Conservation (phyloP, 30 jellyfish, hydroid and myxozoan genomes). For the Chrysaora quinquecirrha region DNA sequence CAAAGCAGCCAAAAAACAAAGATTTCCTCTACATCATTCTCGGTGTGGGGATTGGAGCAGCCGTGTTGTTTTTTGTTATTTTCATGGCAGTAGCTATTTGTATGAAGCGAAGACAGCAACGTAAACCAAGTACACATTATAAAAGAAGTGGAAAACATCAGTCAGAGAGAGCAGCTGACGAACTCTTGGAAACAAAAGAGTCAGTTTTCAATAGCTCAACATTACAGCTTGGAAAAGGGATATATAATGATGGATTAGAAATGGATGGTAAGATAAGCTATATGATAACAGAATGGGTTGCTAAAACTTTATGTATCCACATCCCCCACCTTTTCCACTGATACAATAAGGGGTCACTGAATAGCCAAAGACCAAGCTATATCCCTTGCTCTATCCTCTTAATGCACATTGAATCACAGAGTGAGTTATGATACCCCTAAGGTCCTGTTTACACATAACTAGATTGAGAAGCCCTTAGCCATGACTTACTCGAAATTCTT, state of each 20-base stretch:
- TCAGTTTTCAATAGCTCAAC: conserved; percentile 68
- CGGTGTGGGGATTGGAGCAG: conserved; percentile 47
- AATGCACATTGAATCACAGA: no score
- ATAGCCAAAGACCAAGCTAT: no score
- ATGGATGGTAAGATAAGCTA: conserved; percentile 35
- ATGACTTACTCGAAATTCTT: no score
- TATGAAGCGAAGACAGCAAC: neutral
- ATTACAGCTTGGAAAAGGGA: conserved; percentile 52
- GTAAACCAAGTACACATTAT: neutral
- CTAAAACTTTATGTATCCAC: no score
- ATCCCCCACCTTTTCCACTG: no score
- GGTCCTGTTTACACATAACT: no score
- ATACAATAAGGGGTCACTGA: no score
- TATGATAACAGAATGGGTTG: no score
- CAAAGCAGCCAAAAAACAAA: neutral
- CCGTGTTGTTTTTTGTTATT: conserved; percentile 7
- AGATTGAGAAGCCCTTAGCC: no score
- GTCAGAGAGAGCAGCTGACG: conserved; percentile 23
- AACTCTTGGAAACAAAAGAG: conserved; percentile 44
- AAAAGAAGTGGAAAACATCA: neutral
- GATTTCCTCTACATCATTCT: conserved; percentile 29
- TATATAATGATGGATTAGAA: conserved; percentile 55
- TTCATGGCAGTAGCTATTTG: conserved; percentile 8
- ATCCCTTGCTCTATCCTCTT: no score
- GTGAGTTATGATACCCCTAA: no score